Percentiles rank a stretch among this genome's conserved stretches.
Conservation (phyloP, 2,797 vertebrate species). For the Typhlichthys subterraneus region DNA sequence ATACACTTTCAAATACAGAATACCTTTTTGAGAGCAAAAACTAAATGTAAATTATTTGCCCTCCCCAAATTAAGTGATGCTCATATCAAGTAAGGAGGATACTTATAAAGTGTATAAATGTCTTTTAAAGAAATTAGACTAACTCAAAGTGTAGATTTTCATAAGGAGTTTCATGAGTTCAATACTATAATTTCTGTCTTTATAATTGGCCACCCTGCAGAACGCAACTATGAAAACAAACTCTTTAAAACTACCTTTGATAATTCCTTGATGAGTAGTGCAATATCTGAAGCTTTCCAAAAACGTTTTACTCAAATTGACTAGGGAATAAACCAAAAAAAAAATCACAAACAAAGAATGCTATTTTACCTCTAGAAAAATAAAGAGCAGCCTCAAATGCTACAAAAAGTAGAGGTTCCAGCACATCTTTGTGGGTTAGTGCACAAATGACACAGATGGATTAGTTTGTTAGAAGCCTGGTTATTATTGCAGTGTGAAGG, state of each 20-base stretch:
- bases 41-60: neutral
- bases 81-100: neutral
- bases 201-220: slow-evolving; percentile 35
- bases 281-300: slow-evolving; percentile 66
- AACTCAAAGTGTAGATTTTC: slow-evolving; percentile 21
- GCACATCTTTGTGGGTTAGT: slow-evolving; percentile 74
- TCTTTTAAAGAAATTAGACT: slow-evolving; percentile 21
- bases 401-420: slow-evolving; percentile 51
- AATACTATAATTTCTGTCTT: slow-evolving; percentile 4
- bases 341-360: slow-evolving; percentile 5
- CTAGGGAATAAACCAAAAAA: slow-evolving; percentile 27
- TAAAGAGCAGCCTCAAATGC: slow-evolving; percentile 30
- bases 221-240: slow-evolving; percentile 41
- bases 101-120: neutral
- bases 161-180: slow-evolving; percentile 58
- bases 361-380: slow-evolving; percentile 15
- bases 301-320: slow-evolving; percentile 34
- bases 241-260: slow-evolving; percentile 2
- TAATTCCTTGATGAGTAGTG: slow-evolving; percentile 56
- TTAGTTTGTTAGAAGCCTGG: slow-evolving; percentile 87
- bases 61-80: neutral
- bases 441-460: slow-evolving; percentile 79
- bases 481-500: slow-evolving; percentile 82
- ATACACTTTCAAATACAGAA: neutral
- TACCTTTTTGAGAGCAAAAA: neutral